Evolutionary conservation across 2,888 invertebrate genomes (phyloP).

Genomic region (Tetragonisca angustula): DNA sequence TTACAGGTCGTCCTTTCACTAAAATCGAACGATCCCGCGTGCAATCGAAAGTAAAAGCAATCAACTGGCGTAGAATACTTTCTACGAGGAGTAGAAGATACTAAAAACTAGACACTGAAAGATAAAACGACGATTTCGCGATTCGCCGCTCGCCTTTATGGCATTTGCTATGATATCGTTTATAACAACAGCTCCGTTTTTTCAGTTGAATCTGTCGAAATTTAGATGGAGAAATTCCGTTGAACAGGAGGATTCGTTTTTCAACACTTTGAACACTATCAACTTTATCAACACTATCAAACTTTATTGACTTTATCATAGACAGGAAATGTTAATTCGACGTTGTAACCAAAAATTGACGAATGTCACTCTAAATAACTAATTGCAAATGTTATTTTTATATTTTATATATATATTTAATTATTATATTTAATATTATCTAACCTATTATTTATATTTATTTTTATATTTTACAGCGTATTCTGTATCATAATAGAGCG

Average conservation of each 20-base stretch:
- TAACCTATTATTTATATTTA: too few relatives aligned
- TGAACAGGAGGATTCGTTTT: not conserved
- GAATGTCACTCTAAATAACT: too few relatives aligned
- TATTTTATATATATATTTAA: too few relatives aligned
- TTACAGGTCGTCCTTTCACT: constrained; percentile 62
- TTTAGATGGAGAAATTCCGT: not conserved
- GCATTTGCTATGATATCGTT: not conserved
- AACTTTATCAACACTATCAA: too few relatives aligned
- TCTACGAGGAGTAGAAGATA: constrained; percentile 34
- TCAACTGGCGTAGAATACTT: constrained; percentile 30
- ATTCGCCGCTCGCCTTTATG: not conserved
- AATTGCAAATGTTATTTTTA: too few relatives aligned
- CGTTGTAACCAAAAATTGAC: too few relatives aligned
- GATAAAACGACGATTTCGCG: constrained; percentile 9
- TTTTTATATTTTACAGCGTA: too few relatives aligned
- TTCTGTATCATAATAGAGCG: too few relatives aligned
- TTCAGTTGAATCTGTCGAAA: not conserved
- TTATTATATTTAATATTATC: too few relatives aligned
- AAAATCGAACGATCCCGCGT: constrained; percentile 47
- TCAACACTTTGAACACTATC: too few relatives aligned
- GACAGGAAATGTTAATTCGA: too few relatives aligned
- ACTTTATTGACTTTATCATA: too few relatives aligned
- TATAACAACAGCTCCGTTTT: not conserved
- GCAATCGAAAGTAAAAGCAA: constrained; percentile 55
- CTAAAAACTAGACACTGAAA: not conserved